Evolutionary conservation across 2,888 invertebrate species (phyloP), one percentile per base, ranked within the genome.

Genomic region (Eilema griseolum): DNA sequence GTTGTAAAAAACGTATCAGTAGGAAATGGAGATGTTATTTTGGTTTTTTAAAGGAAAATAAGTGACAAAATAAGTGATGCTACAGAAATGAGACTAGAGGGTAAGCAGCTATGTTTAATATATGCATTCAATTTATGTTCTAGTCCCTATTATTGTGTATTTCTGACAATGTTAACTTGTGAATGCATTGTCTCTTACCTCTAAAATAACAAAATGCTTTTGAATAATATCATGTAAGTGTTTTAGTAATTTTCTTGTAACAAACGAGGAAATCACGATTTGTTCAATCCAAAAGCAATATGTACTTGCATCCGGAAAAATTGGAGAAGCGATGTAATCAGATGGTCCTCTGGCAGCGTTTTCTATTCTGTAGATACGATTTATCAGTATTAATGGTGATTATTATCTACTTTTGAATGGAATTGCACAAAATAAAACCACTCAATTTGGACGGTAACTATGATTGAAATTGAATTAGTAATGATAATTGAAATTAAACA

Each of bases 71-170:
- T 72, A 56, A 77, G 83, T 81, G 65, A 83, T 81, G 83, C 74
- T 63, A 20, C 66, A 82, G 80, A 75, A 77, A 93, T 93, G 93
- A 89, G 80, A 88, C 69, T 86, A 72, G 86, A 89, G 85, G 90
- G 93, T 94, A 84, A 84, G 85, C 61, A 24, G 0, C 56, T 56
- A 1, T 26, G 16, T 56, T 8, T 31, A 56, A 20, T 62, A 20
- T 62, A 23, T 14, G 59, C 60, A 66, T 72, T 77, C 61, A 10
- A 60, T 23, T 65, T 33, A 56, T n/a, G 20, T 52, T n/a, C 7
- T 3, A 46, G 52, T 52, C 12, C 46, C 3, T 10, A 46, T 46
- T 46, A 5, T 16, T 5, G 7, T 46, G 5, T n/a, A n/a, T 8
- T 52, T 5, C 20, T 52, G n/a, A 52, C n/a, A 52, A 52, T n/a